These are phyloP conservation scores for Monopterus albus DNA, from an alignment of 2,113 vertebrate species.

Conservation along the genomic window DNA sequence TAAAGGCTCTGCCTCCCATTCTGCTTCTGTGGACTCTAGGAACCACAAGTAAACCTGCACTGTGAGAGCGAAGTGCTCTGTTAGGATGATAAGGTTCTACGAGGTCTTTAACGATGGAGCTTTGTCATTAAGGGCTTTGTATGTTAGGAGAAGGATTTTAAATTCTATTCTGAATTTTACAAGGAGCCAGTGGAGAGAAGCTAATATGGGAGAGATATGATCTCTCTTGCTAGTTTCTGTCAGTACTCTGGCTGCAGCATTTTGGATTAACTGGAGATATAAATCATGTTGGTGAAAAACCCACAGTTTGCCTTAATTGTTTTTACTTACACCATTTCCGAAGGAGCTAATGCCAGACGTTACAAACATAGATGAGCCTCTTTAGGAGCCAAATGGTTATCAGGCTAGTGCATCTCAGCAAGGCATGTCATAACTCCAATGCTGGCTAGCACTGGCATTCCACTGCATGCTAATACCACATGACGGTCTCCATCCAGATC, in stretches of 20 bases:
- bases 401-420: conserved; percentile 56
- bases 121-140: too few relatives aligned
- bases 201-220: not conserved
- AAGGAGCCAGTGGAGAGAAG: not conserved
- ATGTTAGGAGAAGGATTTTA: too few relatives aligned
- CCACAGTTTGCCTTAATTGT: not conserved
- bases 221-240: too few relatives aligned
- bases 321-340: conserved; percentile 9
- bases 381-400: conserved; percentile 34
- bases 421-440: conserved; percentile 38
- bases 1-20: too few relatives aligned
- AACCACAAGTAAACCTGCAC: too few relatives aligned
- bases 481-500: conserved; percentile 31
- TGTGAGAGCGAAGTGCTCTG: too few relatives aligned
- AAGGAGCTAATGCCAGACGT: not conserved
- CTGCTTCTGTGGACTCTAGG: too few relatives aligned
- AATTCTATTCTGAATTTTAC: too few relatives aligned
- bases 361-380: conserved; percentile 52
- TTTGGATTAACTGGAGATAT: too few relatives aligned
- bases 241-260: too few relatives aligned
- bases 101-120: too few relatives aligned
- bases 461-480: conserved; percentile 64
- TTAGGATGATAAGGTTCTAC: too few relatives aligned
- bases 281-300: not conserved
- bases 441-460: conserved; percentile 7